Evolutionary conservation across 2,888 invertebrate genomes (phyloP).

Genomic region (Pollenia griseotomentosa): DNA sequence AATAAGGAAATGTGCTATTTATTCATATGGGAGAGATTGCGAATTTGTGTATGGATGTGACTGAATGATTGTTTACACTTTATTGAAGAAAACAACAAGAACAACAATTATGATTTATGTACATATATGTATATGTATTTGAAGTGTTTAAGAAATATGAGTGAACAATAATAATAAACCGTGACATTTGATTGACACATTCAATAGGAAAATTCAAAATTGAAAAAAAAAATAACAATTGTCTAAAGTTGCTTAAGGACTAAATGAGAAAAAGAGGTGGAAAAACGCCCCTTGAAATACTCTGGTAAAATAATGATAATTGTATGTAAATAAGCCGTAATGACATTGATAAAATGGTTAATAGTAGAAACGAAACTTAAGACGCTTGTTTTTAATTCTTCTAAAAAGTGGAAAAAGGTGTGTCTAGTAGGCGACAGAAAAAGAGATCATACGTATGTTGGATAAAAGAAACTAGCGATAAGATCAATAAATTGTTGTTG

Average conservation of each 20-base stretch:
- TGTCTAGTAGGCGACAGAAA: no score
- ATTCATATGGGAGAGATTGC: background rate
- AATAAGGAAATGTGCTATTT: slow-evolving; percentile 41
- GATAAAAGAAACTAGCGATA: no score
- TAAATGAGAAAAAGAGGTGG: slow-evolving; percentile 1
- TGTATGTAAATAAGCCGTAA: background rate
- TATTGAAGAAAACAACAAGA: background rate
- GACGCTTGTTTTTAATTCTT: no score
- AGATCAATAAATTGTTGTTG: no score
- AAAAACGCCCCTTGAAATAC: background rate
- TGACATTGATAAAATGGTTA: slow-evolving; percentile 13
- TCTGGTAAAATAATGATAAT: background rate
- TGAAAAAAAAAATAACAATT: background rate
- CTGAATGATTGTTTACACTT: slow-evolving; percentile 4
- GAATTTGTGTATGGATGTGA: background rate
- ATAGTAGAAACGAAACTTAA: no score
- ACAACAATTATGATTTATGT: background rate
- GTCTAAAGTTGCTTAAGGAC: no score
- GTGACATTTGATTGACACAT: slow-evolving; percentile 24
- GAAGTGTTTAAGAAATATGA: slow-evolving; percentile 40
- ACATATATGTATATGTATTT: background rate
- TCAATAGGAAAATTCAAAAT: background rate
- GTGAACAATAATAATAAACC: slow-evolving; percentile 4
- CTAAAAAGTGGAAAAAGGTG: no score
- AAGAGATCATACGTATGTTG: no score